Evolutionary conservation across 2,888 invertebrate genomes (phyloP).

Genomic region (Spisula solida): DNA sequence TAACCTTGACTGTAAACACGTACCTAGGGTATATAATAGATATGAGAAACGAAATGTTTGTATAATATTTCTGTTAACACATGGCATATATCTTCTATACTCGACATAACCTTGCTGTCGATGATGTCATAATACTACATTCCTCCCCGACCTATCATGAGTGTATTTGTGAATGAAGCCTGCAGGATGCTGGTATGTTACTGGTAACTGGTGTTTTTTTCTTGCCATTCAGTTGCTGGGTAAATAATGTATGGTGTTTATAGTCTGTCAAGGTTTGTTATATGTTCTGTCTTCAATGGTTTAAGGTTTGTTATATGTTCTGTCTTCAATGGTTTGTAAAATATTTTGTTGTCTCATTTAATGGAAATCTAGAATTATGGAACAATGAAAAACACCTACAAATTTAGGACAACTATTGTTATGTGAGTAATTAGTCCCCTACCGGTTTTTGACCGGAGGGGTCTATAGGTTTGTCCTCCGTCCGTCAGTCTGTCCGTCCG

Average conservation of each 20-base stretch:
- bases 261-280: neutral
- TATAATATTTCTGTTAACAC: constrained; percentile 38
- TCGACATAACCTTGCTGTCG: constrained; percentile 25
- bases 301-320: neutral
- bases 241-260: neutral
- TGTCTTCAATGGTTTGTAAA: too few species aligned
- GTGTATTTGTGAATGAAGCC: constrained; percentile 39
- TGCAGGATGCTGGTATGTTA: neutral
- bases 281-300: neutral
- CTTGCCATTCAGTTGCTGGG: neutral
- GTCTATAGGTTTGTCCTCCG: too few species aligned
- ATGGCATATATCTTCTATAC: constrained; percentile 24
- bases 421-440: too few species aligned
- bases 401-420: too few species aligned
- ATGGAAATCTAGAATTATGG: too few species aligned
- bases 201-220: neutral
- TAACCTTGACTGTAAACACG: neutral
- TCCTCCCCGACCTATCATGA: constrained; percentile 5
- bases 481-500: too few species aligned
- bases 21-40: neutral
- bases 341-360: too few species aligned
- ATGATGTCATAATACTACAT: constrained; percentile 36
- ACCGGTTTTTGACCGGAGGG: too few species aligned
- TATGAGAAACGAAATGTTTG: constrained; percentile 2
- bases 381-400: too few species aligned